phyloP scores from a whole-genome alignment of 2,888 invertebrate genomes.

The Lapara coniferarum region DNA sequence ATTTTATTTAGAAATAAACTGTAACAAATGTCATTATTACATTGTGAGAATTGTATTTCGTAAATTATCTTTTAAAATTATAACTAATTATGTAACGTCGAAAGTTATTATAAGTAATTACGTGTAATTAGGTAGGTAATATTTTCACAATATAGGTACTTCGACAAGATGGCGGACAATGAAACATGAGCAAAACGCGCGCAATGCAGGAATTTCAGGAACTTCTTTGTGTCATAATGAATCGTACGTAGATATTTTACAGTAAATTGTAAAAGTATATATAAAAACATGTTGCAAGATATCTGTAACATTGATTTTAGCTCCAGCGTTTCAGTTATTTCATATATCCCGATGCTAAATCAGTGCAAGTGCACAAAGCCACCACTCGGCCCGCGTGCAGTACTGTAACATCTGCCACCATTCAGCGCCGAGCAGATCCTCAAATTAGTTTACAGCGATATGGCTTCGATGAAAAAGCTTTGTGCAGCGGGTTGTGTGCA shows the following conservation, averaged over 20 bases:
- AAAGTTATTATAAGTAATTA: no score
- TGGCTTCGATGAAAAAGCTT: constrained; percentile 51
- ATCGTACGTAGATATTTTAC: background rate
- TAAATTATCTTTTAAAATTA: no score
- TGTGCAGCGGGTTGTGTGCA: constrained; percentile 48
- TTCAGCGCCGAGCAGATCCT: constrained; percentile 33
- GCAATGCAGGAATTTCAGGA: background rate
- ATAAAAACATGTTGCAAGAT: no score
- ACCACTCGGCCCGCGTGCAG: background rate
- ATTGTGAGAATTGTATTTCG: no score
- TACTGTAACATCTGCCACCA: background rate
- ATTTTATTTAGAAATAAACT: no score
- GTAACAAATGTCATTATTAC: no score
- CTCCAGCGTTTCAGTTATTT: background rate
- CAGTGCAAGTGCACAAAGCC: background rate
- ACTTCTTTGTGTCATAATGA: background rate
- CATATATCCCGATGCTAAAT: background rate
- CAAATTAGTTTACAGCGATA: constrained; percentile 53
- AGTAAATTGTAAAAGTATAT: no score
- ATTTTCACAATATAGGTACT: background rate
- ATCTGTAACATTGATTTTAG: background rate
- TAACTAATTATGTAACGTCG: background rate
- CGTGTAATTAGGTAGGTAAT: no score
- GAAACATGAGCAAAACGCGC: background rate
- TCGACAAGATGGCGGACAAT: background rate